Evolutionary conservation across 2,797 vertebrate species (phyloP).

Genomic region (Setipinna tenuifilis): DNA sequence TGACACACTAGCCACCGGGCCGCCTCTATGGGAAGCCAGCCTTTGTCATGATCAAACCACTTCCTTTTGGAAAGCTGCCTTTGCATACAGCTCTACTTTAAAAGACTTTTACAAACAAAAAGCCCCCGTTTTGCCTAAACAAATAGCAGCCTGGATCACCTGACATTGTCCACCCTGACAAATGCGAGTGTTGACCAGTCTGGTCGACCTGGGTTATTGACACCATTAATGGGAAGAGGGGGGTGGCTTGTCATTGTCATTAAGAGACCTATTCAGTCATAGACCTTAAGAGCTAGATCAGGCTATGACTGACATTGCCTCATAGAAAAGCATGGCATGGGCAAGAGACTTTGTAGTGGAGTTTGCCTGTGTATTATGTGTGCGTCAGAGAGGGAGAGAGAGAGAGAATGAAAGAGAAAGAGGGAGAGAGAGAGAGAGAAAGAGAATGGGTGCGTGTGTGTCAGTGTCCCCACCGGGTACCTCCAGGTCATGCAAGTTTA

Average conservation of each 20-base stretch:
- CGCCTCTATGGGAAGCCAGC: background rate
- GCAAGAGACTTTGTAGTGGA: conserved; percentile 42
- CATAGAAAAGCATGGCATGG: conserved; percentile 57
- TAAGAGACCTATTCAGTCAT: background rate
- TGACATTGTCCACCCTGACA: background rate
- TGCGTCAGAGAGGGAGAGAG: conserved; percentile 62
- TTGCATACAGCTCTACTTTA: conserved; percentile 38
- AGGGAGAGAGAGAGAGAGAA: conserved; percentile 45
- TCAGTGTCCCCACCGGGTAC: conserved; percentile 71
- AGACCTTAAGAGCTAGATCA: background rate
- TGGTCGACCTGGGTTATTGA: conserved; percentile 41
- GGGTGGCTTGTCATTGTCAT: conserved; percentile 56
- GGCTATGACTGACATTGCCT: background rate
- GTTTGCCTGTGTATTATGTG: conserved; percentile 52
- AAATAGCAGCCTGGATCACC: background rate
- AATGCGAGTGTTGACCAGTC: background rate
- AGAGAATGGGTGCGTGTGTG: conserved; percentile 58
- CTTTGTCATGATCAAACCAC: conserved; percentile 36
- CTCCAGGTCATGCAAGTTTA: conserved; percentile 75
- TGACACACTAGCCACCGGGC: background rate
- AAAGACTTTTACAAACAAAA: conserved; percentile 25
- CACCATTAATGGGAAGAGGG: background rate
- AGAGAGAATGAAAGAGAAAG: conserved; percentile 51
- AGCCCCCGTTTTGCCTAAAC: conserved; percentile 16
- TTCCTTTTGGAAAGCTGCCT: conserved; percentile 35